Evolutionary conservation across 2,113 vertebrate species (phyloP).

Genomic region (Sceloporus undulatus): DNA sequence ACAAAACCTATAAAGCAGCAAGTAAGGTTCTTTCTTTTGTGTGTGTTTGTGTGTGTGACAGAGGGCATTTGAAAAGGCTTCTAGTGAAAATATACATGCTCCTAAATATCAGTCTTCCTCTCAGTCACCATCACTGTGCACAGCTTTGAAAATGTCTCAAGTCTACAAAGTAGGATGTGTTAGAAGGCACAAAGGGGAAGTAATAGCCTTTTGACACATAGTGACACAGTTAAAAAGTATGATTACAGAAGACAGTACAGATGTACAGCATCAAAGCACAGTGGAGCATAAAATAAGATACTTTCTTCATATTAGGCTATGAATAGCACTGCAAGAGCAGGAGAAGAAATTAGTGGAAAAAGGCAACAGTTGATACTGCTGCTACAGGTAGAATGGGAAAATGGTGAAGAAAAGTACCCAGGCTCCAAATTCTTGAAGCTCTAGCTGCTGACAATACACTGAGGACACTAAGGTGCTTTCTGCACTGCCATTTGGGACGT

Average conservation of each 20-base stretch:
- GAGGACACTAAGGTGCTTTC: too few relatives aligned
- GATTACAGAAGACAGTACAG: background rate
- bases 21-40: background rate
- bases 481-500: too few relatives aligned
- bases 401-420: background rate
- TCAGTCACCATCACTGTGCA: background rate
- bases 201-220: background rate
- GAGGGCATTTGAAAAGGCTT: background rate
- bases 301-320: background rate
- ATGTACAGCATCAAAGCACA: background rate
- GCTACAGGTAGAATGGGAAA: background rate
- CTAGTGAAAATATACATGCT: background rate
- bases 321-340: background rate
- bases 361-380: background rate
- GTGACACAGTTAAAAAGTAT: background rate
- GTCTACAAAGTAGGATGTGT: background rate
- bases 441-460: background rate
- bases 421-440: background rate
- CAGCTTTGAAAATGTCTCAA: background rate
- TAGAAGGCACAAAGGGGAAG: background rate
- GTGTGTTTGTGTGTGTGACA: background rate
- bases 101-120: background rate
- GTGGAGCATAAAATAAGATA: background rate
- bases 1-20: background rate
- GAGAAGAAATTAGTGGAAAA: background rate